A percentile compares a stretch with the other conserved stretches of the same genome.
These are phyloP conservation scores for Oenanthe melanoleuca DNA, from an alignment of 2,113 vertebrate species.

Conservation along the genomic window DNA sequence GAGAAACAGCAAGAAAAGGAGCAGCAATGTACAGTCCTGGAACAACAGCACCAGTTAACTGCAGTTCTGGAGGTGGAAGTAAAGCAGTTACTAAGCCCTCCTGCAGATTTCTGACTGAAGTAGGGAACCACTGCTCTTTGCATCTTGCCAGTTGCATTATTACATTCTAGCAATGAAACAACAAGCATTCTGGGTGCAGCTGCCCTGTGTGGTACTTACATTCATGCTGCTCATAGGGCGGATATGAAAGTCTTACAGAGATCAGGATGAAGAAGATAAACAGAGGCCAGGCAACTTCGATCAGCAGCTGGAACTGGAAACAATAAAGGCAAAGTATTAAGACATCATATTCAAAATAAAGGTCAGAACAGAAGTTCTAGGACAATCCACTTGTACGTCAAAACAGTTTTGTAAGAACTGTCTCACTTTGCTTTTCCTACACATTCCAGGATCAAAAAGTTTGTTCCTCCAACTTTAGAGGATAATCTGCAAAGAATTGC, in stretches of 20 bases:
- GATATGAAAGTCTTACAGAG: slow-evolving; percentile 90
- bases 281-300: slow-evolving; percentile 94
- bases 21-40: not conserved
- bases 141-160: not conserved
- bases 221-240: slow-evolving; percentile 96
- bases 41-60: not conserved
- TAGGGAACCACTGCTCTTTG: not conserved
- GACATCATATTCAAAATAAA: not conserved
- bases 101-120: not conserved
- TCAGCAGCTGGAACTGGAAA: slow-evolving; percentile 88
- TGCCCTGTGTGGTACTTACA: slow-evolving; percentile 83
- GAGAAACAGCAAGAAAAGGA: not conserved
- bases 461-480: not conserved
- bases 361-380: not conserved
- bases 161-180: not conserved
- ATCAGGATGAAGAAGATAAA: slow-evolving; percentile 98
- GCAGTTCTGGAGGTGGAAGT: not conserved
- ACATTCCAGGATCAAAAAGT: not conserved
- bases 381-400: not conserved
- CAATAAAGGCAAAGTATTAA: slow-evolving; percentile 41
- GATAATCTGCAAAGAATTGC: not conserved
- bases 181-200: not conserved
- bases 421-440: not conserved
- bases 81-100: not conserved
- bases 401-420: not conserved